Base-by-base conservation (phyloP, 2,888 invertebrate species). In the Metellina segmentata region DNA sequence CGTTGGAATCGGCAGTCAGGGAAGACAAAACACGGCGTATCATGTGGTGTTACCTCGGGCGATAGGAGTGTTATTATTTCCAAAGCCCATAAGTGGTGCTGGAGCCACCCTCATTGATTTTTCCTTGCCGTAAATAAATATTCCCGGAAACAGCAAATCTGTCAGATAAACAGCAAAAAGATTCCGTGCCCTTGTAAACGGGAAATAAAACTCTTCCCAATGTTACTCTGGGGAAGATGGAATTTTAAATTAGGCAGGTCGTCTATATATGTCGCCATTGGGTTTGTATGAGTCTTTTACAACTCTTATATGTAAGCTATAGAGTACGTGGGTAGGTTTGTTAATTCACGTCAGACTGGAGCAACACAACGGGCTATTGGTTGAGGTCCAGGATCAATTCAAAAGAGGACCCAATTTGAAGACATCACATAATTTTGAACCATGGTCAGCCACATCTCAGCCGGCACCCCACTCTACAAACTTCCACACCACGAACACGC, bases 261-360 rank as follows among this genome's bases (percentile, higher is more conserved):
- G 74, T 90, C 86, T 86, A 86, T 90, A 86, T 81, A 90, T 90
- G 90, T 82, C 90, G 86, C 90, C 81, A 85, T 89, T 90, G 85
- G 69, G 75, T 81, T 90, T 85, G 85, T 90, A 81, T 49, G 61
- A 85, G 19, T 49, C 20, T 7, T 72, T 49, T 70, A 69, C 77
- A 48, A 48, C 53, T 53, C 69, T 53, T 85, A 16, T n/a, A n/a
- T n/a, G n/a, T n/a, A n/a, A n/a, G n/a, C n/a, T n/a, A n/a, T n/a
- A n/a, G n/a, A n/a, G n/a, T n/a, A n/a, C n/a, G n/a, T n/a, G n/a
- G n/a, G n/a, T n/a, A n/a, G n/a, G n/a, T n/a, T n/a, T n/a, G n/a
- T n/a, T n/a, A n/a, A n/a, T n/a, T n/a, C n/a, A n/a, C n/a, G n/a
- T n/a, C n/a, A n/a, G n/a, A n/a, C n/a, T n/a, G n/a, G n/a, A n/a